These are phyloP conservation scores for Rhynchotus rufescens DNA, from an alignment of 2,797 vertebrate species.

Conservation along the genomic window DNA sequence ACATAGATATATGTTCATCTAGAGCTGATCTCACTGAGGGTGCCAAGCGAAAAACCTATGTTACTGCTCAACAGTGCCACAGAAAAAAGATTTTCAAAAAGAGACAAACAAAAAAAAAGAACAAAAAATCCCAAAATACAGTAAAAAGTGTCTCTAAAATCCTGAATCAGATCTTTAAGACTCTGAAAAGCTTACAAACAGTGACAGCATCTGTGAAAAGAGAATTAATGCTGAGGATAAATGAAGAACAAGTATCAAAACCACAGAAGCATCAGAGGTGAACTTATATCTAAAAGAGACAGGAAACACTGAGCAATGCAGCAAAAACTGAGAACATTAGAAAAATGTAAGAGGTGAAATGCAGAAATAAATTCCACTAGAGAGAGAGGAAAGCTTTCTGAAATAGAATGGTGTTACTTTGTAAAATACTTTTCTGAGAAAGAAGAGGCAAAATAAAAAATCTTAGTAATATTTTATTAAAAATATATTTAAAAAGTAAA, in stretches of 20 bases:
- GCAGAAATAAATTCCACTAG: neutral
- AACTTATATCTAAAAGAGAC: neutral
- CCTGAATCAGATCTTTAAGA: neutral
- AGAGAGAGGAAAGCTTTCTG: neutral
- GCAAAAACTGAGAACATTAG: neutral
- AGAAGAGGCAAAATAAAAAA: neutral
- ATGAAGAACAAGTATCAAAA: neutral
- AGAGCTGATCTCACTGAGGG: neutral
- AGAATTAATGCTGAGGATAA: neutral
- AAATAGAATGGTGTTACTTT: neutral
- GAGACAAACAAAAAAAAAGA: neutral
- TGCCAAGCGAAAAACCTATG: neutral
- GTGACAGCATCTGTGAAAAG: neutral
- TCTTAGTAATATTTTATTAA: neutral
- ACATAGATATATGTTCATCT: neutral
- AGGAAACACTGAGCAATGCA: neutral
- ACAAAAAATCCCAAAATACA: neutral
- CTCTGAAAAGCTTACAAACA: neutral
- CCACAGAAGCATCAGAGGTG: neutral
- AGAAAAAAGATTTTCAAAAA: neutral
- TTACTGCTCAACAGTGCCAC: neutral
- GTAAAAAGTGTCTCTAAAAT: neutral
- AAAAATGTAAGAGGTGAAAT: neutral
- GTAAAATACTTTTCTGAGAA: neutral
- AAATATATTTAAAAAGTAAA: neutral